A percentile compares a stretch with the other conserved stretches of the same genome.
phyloP scores from a whole-genome alignment of 2,113 vertebrate genomes.

The Festucalex cinctus region DNA sequence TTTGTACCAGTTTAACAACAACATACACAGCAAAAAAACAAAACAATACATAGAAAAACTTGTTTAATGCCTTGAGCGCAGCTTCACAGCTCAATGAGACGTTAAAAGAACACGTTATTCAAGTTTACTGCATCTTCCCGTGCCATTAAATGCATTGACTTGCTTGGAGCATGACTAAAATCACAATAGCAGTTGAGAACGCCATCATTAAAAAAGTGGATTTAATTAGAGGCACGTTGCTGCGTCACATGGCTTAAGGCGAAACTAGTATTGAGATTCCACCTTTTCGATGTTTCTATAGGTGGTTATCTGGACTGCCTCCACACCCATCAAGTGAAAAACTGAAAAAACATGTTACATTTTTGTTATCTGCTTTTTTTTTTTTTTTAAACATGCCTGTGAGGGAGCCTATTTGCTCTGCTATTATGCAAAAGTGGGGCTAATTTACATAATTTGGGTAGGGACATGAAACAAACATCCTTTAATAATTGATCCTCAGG shows the following conservation, averaged over 20 bases:
- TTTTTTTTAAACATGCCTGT: no score
- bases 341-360: no score
- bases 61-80: slow-evolving; percentile 39
- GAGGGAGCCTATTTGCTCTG: no score
- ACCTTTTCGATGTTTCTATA: neutral
- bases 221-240: neutral
- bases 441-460: no score
- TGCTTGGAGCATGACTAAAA: slow-evolving; percentile 27
- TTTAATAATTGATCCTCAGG: neutral
- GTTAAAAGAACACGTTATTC: slow-evolving; percentile 33
- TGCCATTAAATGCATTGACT: slow-evolving; percentile 11
- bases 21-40: neutral
- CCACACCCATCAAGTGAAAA: neutral
- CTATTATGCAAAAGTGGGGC: no score
- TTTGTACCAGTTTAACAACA: neutral
- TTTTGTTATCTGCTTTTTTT: no score
- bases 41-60: slow-evolving; percentile 15
- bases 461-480: neutral
- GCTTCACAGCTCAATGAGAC: neutral
- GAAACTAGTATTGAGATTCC: neutral
- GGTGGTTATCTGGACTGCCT: neutral
- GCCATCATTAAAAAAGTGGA: neutral
- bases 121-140: slow-evolving; percentile 22
- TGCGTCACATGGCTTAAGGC: neutral
- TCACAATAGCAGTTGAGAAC: slow-evolving; percentile 18